Conservation (phyloP, 2,113 vertebrate species). For the Galemys pyrenaicus region DNA sequence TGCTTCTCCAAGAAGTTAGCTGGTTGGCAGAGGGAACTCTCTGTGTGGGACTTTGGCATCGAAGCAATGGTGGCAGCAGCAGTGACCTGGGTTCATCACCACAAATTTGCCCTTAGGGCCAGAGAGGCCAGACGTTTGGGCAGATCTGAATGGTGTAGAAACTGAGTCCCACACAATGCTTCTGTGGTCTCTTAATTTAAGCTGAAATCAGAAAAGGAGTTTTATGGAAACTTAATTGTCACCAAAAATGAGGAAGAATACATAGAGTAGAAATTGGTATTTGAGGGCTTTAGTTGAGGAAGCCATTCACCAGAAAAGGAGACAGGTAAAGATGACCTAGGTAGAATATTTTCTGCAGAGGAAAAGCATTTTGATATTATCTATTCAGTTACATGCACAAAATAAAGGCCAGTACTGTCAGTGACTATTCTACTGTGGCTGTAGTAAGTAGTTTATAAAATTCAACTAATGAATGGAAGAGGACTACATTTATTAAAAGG, state of each 20-base stretch:
- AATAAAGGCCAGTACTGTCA: neutral
- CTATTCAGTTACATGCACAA: neutral
- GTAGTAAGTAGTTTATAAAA: conserved; percentile 3
- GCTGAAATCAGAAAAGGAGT: neutral
- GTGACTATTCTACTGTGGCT: neutral
- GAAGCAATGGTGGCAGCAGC: neutral
- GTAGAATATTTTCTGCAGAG: neutral
- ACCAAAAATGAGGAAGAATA: neutral
- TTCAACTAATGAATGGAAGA: neutral
- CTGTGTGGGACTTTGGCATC: fast-evolving
- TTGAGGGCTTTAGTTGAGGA: neutral
- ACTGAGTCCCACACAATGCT: neutral
- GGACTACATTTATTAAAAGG: conserved; percentile 40
- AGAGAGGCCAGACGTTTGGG: neutral
- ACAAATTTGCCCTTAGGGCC: neutral
- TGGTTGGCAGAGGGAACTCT: neutral
- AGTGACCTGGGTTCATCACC: neutral
- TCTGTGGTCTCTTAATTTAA: neutral
- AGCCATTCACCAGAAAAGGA: neutral
- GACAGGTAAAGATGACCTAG: neutral
- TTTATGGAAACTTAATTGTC: neutral
- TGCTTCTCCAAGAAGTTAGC: neutral
- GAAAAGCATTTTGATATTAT: neutral
- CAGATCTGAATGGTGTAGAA: neutral
- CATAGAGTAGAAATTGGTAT: neutral